phyloP scores from a whole-genome alignment of 1,140 invertebrate species.

The Drosophila mauritiana region DNA sequence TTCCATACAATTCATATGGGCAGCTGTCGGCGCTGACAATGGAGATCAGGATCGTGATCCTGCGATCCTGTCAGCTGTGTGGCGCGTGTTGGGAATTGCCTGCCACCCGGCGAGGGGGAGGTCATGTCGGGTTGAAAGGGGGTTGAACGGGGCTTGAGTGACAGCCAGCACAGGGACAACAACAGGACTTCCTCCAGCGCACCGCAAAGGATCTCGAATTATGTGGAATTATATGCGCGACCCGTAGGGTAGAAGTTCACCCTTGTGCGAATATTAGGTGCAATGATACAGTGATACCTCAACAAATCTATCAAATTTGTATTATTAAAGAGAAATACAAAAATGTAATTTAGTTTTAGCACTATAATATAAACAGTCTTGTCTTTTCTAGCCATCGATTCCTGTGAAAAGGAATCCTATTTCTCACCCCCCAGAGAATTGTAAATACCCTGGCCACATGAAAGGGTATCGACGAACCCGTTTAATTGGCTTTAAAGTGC shows the following conservation, averaged over 20 bases:
- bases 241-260: not conserved
- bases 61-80: constrained; percentile 65
- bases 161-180: constrained; percentile 40
- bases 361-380: not conserved
- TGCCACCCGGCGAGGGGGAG: constrained; percentile 21
- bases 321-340: no score
- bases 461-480: constrained; percentile 45
- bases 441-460: constrained; percentile 2
- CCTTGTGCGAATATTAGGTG: not conserved
- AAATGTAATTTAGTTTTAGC: not conserved
- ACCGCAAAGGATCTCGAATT: not conserved
- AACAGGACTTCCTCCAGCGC: constrained; percentile 8
- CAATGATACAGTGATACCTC: not conserved
- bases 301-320: no score
- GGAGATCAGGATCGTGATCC: constrained; percentile 49
- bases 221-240: not conserved
- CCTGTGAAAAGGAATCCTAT: not conserved
- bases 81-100: constrained; percentile 58
- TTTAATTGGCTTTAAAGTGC: constrained; percentile 71
- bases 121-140: constrained; percentile 1
- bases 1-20: constrained; percentile 1
- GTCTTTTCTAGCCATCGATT: not conserved
- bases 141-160: constrained; percentile 39
- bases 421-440: not conserved
- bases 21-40: constrained; percentile 55